Conservation (phyloP, 2,888 invertebrate species). For the Hyposoter dolosus region DNA sequence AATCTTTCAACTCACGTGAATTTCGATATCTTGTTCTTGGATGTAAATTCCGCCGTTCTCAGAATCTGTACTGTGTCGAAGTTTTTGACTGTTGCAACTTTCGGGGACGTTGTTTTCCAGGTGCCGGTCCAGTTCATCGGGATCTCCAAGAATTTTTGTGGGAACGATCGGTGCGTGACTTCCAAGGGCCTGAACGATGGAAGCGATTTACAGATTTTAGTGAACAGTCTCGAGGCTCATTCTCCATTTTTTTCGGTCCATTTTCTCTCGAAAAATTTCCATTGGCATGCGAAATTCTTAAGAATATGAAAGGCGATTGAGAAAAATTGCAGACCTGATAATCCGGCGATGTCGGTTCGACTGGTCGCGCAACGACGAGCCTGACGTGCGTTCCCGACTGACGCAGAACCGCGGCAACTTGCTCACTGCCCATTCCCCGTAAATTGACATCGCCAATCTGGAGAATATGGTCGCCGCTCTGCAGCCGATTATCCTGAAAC, state of each 20-base stretch:
- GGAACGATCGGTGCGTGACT: constrained; percentile 95
- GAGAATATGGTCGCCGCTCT: constrained; percentile 98
- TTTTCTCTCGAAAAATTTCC: neutral
- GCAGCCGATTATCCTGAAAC: constrained; percentile 94
- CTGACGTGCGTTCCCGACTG: constrained; percentile 98
- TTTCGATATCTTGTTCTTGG: constrained; percentile 85
- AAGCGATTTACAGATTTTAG: neutral
- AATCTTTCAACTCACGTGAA: constrained; percentile 83
- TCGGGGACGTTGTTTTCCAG: constrained; percentile 92
- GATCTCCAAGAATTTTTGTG: constrained; percentile 95
- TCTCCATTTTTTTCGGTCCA: neutral
- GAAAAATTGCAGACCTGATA: constrained; percentile 85
- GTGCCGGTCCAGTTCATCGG: constrained; percentile 94
- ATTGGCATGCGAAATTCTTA: no score
- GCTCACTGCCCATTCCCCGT: constrained; percentile 98
- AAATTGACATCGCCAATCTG: constrained; percentile 98
- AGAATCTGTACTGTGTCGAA: constrained; percentile 61
- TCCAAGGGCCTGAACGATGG: constrained; percentile 86
- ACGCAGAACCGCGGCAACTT: constrained; percentile 97
- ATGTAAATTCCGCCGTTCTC: constrained; percentile 85
- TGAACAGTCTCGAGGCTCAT: neutral
- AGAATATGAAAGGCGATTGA: neutral
- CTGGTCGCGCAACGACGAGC: constrained; percentile 96
- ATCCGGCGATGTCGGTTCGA: constrained; percentile 92
- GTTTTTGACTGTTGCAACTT: constrained; percentile 84